Conservation (phyloP, 2,888 invertebrate genomes). For the Malthinus seriepunctatus region DNA sequence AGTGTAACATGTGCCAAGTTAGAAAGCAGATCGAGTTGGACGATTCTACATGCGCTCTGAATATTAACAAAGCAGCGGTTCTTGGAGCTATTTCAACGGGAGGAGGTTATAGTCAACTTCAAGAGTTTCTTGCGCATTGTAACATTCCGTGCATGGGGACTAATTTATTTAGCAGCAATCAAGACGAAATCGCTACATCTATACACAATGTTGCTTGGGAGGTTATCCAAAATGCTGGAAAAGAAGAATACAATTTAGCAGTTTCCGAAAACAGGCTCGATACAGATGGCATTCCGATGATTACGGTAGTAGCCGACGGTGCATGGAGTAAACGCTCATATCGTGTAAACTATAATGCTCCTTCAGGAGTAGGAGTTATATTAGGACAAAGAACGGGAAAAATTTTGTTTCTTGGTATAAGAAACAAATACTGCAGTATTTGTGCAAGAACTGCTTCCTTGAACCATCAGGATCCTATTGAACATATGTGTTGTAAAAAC, state of each 20-base stretch:
- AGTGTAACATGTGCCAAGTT: not conserved
- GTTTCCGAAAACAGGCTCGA: not conserved
- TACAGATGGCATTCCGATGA: not conserved
- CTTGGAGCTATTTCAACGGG: not conserved
- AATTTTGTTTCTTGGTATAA: constrained; percentile 23
- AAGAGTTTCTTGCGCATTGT: not conserved
- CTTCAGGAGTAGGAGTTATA: constrained; percentile 13
- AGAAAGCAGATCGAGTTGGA: not conserved
- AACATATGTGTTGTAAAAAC: constrained; percentile 30
- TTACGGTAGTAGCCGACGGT: constrained; percentile 9
- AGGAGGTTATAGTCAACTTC: not conserved
- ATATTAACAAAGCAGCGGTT: not conserved
- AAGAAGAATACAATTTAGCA: not conserved
- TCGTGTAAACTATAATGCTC: constrained; percentile 2
- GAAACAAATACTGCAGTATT: constrained; percentile 27
- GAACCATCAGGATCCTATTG: constrained; percentile 4
- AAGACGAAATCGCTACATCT: no score
- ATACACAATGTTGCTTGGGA: no score
- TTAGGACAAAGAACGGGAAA: constrained; percentile 25
- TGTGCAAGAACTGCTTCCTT: constrained; percentile 9
- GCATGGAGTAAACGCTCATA: constrained; percentile 14
- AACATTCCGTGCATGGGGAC: no score
- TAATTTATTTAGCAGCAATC: no score
- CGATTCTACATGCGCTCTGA: not conserved
- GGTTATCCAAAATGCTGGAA: no score